phyloP scores from a whole-genome alignment of 2,113 vertebrate genomes.

The Sebastes schlegelii region DNA sequence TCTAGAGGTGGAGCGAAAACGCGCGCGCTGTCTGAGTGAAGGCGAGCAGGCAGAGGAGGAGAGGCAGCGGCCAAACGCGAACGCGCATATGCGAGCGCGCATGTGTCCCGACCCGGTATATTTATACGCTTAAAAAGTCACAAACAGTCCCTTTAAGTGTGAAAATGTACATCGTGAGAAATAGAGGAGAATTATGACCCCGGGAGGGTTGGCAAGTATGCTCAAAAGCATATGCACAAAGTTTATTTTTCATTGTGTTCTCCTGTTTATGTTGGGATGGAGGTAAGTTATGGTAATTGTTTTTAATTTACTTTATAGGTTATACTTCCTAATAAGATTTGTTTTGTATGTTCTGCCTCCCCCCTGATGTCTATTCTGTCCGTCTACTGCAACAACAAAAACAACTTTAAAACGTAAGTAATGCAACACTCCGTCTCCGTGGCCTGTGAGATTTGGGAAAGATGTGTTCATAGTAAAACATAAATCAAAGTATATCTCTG shows the following conservation, averaged over 20 bases:
- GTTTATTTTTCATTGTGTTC: too few species aligned
- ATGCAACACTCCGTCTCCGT: neutral
- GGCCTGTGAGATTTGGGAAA: neutral
- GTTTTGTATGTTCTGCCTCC: neutral
- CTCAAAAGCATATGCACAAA: neutral
- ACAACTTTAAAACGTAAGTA: neutral
- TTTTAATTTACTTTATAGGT: neutral
- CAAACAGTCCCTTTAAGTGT: too few species aligned
- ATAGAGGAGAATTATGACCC: too few species aligned
- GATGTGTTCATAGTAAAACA: neutral
- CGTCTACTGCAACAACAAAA: neutral
- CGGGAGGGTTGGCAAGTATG: too few species aligned
- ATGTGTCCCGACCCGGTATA: too few species aligned
- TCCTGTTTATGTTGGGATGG: neutral
- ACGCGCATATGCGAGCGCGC: too few species aligned
- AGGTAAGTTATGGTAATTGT: neutral
- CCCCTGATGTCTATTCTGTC: neutral
- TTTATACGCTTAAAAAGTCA: too few species aligned
- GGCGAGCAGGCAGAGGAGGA: too few species aligned
- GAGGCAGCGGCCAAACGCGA: too few species aligned
- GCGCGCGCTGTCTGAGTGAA: too few species aligned
- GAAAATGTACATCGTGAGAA: too few species aligned
- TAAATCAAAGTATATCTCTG: neutral
- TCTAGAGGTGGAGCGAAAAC: too few species aligned
- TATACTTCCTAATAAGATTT: neutral